Evolutionary conservation across 1,140 invertebrate genomes (phyloP).

Genomic region (Drosophila repletoides): DNA sequence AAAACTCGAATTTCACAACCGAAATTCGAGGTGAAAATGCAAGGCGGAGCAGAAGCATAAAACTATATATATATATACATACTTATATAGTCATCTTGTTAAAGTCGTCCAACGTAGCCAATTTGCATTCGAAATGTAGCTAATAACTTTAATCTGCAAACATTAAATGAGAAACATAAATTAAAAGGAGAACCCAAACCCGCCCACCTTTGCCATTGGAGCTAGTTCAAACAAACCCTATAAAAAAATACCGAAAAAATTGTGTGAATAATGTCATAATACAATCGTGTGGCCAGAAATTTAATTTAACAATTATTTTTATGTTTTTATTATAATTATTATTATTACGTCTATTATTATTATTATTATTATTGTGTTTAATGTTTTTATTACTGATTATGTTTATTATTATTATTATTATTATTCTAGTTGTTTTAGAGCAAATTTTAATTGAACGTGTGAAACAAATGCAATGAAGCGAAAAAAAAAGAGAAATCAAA

Average conservation of each 20-base stretch:
- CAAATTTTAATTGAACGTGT: constrained; percentile 50
- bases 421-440: constrained; percentile 56
- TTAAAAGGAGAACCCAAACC: background rate
- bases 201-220: constrained; percentile 33
- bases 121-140: constrained; percentile 54
- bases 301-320: constrained; percentile 37
- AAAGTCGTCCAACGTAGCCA: constrained; percentile 48
- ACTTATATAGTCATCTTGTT: constrained; percentile 26
- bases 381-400: constrained; percentile 58
- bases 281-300: constrained; percentile 26
- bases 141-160: constrained; percentile 7
- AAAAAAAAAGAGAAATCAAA: constrained; percentile 27
- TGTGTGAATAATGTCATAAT: constrained; percentile 21
- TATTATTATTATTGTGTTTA: constrained; percentile 34
- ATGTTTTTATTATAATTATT: constrained; percentile 53
- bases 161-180: background rate
- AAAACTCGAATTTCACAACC: background rate
- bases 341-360: constrained; percentile 34
- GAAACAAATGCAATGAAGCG: constrained; percentile 5
- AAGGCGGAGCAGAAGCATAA: background rate
- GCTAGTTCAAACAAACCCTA: constrained; percentile 15
- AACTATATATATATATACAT: background rate
- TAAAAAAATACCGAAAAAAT: background rate
- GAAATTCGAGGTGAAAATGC: too few species aligned
- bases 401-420: constrained; percentile 39